These are phyloP conservation scores for Rhogogaster chlorosoma DNA, from an alignment of 2,888 invertebrate genomes.

Conservation along the genomic window DNA sequence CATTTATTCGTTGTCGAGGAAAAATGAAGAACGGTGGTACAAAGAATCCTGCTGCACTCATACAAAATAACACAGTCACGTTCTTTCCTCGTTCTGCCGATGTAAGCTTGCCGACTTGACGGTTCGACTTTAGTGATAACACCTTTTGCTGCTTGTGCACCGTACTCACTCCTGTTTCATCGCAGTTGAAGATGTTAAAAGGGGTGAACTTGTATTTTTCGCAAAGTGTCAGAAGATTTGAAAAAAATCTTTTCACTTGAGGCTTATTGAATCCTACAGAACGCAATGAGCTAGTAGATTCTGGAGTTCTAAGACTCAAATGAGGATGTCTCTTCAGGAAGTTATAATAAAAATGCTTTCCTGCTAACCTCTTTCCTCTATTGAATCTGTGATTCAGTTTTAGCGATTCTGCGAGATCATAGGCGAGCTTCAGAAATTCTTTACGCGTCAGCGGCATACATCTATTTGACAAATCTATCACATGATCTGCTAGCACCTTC, in stretches of 20 bases:
- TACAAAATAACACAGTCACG: constrained; percentile 58
- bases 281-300: constrained; percentile 41
- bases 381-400: constrained; percentile 41
- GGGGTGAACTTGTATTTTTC: constrained; percentile 20
- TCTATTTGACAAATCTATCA: neutral
- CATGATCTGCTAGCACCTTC: constrained; percentile 33
- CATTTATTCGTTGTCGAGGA: constrained; percentile 56
- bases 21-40: constrained; percentile 60
- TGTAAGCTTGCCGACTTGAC: constrained; percentile 60
- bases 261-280: constrained; percentile 35
- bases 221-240: neutral
- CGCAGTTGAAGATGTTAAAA: constrained; percentile 47
- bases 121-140: constrained; percentile 54
- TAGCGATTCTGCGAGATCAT: constrained; percentile 50
- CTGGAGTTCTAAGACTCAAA: constrained; percentile 41
- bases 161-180: too few species aligned
- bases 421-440: constrained; percentile 53
- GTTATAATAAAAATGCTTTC: constrained; percentile 50
- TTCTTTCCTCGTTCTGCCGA: constrained; percentile 59
- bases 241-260: constrained; percentile 29
- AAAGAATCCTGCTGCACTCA: constrained; percentile 56
- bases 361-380: constrained; percentile 38
- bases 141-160: constrained; percentile 56
- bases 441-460: constrained; percentile 51
- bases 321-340: constrained; percentile 45